These are phyloP conservation scores for Emydocephalus ijimae DNA, from an alignment of 2,113 vertebrate species.

Conservation along the genomic window DNA sequence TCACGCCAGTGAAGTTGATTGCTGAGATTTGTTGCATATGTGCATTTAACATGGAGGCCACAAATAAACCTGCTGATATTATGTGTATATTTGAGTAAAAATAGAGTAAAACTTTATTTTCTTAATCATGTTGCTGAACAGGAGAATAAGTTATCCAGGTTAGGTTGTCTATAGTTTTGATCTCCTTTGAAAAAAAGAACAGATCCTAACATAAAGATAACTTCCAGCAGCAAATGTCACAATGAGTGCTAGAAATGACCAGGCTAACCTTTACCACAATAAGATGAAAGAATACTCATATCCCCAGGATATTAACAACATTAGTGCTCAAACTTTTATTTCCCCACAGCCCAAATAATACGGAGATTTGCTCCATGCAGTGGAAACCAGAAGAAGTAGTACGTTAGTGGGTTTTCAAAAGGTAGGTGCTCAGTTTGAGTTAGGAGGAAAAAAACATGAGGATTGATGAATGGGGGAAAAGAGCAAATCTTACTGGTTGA, in stretches of 20 bases:
- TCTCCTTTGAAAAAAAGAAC: conserved; percentile 21
- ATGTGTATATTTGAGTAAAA: background rate
- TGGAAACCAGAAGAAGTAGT: background rate
- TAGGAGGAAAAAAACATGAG: background rate
- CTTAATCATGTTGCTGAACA: background rate
- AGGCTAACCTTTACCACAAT: conserved; percentile 26
- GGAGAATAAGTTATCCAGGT: background rate
- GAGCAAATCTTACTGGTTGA: background rate
- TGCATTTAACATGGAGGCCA: background rate
- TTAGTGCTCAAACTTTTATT: conserved; percentile 12
- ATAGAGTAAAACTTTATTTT: background rate
- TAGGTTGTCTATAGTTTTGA: conserved; percentile 4
- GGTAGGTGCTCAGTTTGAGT: background rate
- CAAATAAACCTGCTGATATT: background rate
- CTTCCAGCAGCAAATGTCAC: conserved; percentile 23
- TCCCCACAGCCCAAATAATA: conserved; percentile 13
- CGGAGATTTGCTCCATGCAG: conserved; percentile 1
- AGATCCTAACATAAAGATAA: background rate
- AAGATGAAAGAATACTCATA: conserved; percentile 14
- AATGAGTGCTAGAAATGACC: conserved; percentile 8
- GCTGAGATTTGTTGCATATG: background rate
- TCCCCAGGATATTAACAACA: background rate
- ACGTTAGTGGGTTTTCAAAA: conserved; percentile 22
- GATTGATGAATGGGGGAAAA: background rate
- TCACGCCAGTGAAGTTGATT: background rate